Evolutionary conservation across 2,888 invertebrate species (phyloP).

Genomic region (Drosophila mercatorum): DNA sequence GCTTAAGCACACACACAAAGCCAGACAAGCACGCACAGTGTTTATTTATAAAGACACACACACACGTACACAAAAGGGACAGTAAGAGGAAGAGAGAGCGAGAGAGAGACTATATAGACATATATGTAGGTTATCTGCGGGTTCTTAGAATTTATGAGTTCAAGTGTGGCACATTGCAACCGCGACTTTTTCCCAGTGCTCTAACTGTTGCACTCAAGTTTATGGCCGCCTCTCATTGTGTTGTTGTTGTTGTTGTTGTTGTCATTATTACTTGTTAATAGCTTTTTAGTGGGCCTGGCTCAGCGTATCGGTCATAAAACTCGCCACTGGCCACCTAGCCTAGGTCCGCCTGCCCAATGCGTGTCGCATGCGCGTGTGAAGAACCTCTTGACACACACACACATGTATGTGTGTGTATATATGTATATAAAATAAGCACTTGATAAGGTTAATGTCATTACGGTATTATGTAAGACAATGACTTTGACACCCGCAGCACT

Average conservation of each 20-base stretch:
- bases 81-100: not conserved
- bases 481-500: slow-evolving; percentile 73
- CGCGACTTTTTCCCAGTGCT: slow-evolving; percentile 61
- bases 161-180: slow-evolving; percentile 74
- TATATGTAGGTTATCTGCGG: slow-evolving; percentile 74
- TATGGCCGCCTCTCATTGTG: slow-evolving; percentile 17
- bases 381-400: slow-evolving; percentile 56
- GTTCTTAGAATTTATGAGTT: slow-evolving; percentile 78
- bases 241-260: slow-evolving; percentile 37
- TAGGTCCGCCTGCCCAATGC: not conserved
- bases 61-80: slow-evolving; percentile 2
- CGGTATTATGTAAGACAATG: slow-evolving; percentile 65
- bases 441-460: slow-evolving; percentile 77
- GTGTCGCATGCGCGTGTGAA: slow-evolving; percentile 54
- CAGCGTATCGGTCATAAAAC: slow-evolving; percentile 71
- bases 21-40: slow-evolving; percentile 46
- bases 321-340: slow-evolving; percentile 14
- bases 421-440: slow-evolving; percentile 4
- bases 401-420: slow-evolving; percentile 1
- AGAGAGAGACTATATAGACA: slow-evolving; percentile 5
- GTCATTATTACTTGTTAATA: slow-evolving; percentile 78
- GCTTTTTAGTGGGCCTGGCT: slow-evolving; percentile 61
- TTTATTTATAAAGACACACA: slow-evolving; percentile 54
- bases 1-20: slow-evolving; percentile 45
- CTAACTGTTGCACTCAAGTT: slow-evolving; percentile 39